Base-by-base conservation (phyloP, 2,113 vertebrate genomes). In the Lethenteron camtschaticum region DNA sequence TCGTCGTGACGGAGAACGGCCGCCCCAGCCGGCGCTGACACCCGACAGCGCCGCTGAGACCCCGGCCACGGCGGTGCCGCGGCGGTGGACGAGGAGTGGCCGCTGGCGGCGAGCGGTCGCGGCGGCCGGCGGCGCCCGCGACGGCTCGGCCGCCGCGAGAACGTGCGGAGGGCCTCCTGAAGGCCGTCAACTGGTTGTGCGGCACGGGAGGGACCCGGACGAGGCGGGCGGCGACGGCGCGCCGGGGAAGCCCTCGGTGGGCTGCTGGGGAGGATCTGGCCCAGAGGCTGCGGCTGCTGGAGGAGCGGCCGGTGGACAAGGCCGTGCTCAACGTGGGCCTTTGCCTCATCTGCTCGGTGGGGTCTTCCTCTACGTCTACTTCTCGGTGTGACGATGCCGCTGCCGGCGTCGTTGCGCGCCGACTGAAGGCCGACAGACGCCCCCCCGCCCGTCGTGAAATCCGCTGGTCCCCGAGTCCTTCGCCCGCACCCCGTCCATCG, bases 301-400 rank as follows among this genome's bases (percentile, higher is more conserved):
- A 96, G 68, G 94, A 99, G 78, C 79, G 87, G 63, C 87, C 87
- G 1, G 81, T 78, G 78, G 79, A 86, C 69, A 95, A 85, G 80
- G 68, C 88, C 58, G 70, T 90, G 74, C 83, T 99, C 58, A 94
- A 96, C 76, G 20, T 78, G 71, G 85, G 85, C 75, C 83, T 99
- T 73, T 8, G 89, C 12, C 75, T 80, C 20, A 87, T 95, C 73
- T 92, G 88, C 79, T 86, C 80, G 1, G 73, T 96, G 79, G 92
- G 71, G 79, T 96, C 77, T 88, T 94, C 78, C 87, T 96, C 87
- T 95, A 94, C 81, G 82, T 94, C 76, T 95, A 90, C 84, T 99
- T 99, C 74, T 96, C 90, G 74, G 77, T 96, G 75, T 96, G 41
- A 41, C 41, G 41, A 41, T 41, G 41, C 41, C 41, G 41, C 41